Evolutionary conservation across 2,888 invertebrate genomes (phyloP).

Genomic region (Philaethria dido): DNA sequence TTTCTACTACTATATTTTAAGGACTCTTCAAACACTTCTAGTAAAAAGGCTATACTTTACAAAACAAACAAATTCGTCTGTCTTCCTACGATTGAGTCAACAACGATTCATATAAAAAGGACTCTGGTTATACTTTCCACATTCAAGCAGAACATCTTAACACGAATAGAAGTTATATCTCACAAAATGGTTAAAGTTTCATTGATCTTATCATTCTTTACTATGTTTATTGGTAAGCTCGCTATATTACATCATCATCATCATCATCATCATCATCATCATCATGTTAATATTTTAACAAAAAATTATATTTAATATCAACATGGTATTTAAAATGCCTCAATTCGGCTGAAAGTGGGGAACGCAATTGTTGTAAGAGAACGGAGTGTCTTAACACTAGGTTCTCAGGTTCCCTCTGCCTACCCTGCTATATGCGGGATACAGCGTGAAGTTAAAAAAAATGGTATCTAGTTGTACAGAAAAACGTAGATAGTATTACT

Average conservation of each 20-base stretch:
- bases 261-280: too few relatives aligned
- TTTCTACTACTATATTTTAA: background rate
- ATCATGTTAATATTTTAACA: too few relatives aligned
- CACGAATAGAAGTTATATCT: background rate
- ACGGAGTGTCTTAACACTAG: background rate
- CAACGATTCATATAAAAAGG: background rate
- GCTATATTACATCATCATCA: background rate
- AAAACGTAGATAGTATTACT: too few relatives aligned
- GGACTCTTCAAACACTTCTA: background rate
- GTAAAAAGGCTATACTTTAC: background rate
- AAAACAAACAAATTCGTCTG: background rate
- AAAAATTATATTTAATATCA: too few relatives aligned
- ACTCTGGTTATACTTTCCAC: background rate
- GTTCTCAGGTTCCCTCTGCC: background rate
- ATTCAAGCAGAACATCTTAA: background rate
- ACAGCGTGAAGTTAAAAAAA: too few relatives aligned
- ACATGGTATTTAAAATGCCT: too few relatives aligned
- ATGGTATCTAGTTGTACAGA: too few relatives aligned
- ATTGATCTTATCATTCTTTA: background rate
- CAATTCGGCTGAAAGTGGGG: too few relatives aligned
- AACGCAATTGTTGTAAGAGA: too few relatives aligned
- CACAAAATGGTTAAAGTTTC: slow-evolving; percentile 10
- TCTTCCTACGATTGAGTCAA: background rate
- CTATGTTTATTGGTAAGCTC: slow-evolving; percentile 14
- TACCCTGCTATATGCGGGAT: too few relatives aligned